Evolutionary conservation across 2,888 invertebrate genomes (phyloP).

Genomic region (Ochlodes sylvanus): DNA sequence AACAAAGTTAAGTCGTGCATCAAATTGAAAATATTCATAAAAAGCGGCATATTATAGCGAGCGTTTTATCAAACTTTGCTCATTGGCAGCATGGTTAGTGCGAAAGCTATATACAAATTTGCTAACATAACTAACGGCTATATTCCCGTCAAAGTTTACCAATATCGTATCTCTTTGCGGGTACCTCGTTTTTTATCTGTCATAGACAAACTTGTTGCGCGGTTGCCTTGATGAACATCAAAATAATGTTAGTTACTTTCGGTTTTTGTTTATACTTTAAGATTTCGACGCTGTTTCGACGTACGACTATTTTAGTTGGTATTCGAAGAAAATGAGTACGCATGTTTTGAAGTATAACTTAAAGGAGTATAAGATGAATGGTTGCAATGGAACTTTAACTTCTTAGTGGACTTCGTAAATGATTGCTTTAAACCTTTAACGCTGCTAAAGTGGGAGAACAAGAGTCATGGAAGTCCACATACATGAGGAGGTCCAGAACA

Average conservation of each 20-base stretch:
- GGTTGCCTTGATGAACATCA: slow-evolving; percentile 23
- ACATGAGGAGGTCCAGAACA: too few species aligned
- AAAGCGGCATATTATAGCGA: slow-evolving; percentile 13
- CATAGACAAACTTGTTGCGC: slow-evolving; percentile 30
- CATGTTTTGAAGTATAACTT: too few species aligned
- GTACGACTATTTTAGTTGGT: too few species aligned
- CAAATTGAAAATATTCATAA: slow-evolving; percentile 35
- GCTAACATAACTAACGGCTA: slow-evolving; percentile 32
- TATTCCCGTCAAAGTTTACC: slow-evolving; percentile 36
- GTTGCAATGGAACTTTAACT: too few species aligned
- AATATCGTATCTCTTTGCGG: slow-evolving; percentile 29
- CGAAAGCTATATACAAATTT: slow-evolving; percentile 32
- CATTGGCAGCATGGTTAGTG: slow-evolving; percentile 22
- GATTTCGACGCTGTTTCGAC: too few species aligned
- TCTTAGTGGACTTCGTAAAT: too few species aligned
- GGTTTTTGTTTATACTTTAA: not conserved
- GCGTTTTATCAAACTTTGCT: slow-evolving; percentile 34
- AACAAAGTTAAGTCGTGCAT: slow-evolving; percentile 35
- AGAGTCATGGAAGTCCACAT: too few species aligned
- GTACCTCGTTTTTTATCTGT: slow-evolving; percentile 28
- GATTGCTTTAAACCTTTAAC: too few species aligned
- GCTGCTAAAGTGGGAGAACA: too few species aligned
- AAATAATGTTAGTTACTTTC: slow-evolving; percentile 14
- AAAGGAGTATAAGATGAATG: too few species aligned
- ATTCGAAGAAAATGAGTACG: too few species aligned